A percentile compares a stretch with the other conserved stretches of the same genome.
phyloP scores from a whole-genome alignment of 1,140 invertebrate genomes.

The Drosophila grimshawi region DNA sequence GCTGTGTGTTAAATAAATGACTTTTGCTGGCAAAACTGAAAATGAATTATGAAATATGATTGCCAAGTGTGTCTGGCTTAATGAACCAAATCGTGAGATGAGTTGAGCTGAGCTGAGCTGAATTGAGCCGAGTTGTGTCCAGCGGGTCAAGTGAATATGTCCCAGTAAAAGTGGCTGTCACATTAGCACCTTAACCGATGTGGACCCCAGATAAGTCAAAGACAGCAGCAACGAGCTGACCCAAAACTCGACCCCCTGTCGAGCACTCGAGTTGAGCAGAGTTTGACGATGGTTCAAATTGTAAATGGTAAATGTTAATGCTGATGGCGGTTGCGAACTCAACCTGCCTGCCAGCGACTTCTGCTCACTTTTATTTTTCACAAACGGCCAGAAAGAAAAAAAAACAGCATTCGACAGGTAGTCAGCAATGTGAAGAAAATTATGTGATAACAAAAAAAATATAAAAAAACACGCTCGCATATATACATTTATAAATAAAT shows the following conservation, averaged over 20 bases:
- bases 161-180: slow-evolving; percentile 72
- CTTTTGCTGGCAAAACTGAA: slow-evolving; percentile 41
- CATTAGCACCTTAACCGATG: slow-evolving; percentile 77
- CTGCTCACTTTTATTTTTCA: slow-evolving; percentile 78
- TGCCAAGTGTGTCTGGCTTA: slow-evolving; percentile 49
- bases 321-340: slow-evolving; percentile 12
- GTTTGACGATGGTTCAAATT: slow-evolving; percentile 7
- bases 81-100: slow-evolving; percentile 39
- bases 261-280: slow-evolving; percentile 23
- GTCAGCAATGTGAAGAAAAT: slow-evolving; percentile 62
- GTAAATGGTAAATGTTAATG: slow-evolving; percentile 34
- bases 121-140: slow-evolving; percentile 2
- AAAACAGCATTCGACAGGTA: slow-evolving; percentile 65
- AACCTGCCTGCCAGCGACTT: slow-evolving; percentile 44
- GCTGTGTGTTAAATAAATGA: slow-evolving; percentile 54
- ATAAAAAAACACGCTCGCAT: slow-evolving; percentile 34
- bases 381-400: slow-evolving; percentile 66
- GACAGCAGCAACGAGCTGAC: slow-evolving; percentile 45
- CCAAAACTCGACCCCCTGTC: slow-evolving; percentile 46
- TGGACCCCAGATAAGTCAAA: slow-evolving; percentile 77
- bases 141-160: slow-evolving; percentile 21
- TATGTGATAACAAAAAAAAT: slow-evolving; percentile 71
- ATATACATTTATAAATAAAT: slow-evolving; percentile 23
- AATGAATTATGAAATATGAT: slow-evolving; percentile 78
- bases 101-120: neutral